Evolutionary conservation across 2,888 invertebrate genomes (phyloP).

Genomic region (Ornithoptera priamus): DNA sequence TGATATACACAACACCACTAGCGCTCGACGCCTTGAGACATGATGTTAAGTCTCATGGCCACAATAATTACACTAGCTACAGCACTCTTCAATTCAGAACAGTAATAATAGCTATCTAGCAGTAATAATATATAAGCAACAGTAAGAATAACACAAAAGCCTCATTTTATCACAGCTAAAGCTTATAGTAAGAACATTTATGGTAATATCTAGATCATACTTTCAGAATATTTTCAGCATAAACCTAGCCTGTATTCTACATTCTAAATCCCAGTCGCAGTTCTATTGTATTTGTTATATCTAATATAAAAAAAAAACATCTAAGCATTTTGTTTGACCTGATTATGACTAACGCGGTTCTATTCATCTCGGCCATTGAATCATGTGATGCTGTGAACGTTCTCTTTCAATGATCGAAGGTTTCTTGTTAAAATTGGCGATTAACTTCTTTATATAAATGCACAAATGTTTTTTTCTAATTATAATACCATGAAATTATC

Average conservation of each 20-base stretch:
- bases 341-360: background rate
- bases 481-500: too few species aligned
- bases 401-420: constrained; percentile 7
- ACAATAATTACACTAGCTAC: too few species aligned
- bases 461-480: too few species aligned
- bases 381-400: constrained; percentile 8
- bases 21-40: too few species aligned
- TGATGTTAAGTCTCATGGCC: too few species aligned
- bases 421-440: constrained; percentile 6
- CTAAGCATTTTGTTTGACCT: constrained; percentile 9
- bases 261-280: background rate
- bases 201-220: background rate
- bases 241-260: background rate
- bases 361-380: constrained; percentile 20
- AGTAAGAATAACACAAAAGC: too few species aligned
- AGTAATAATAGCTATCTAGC: too few species aligned
- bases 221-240: constrained; percentile 6
- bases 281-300: constrained; percentile 14
- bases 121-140: too few species aligned
- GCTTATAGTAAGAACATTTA: background rate
- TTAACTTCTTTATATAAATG: background rate
- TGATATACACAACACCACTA: too few species aligned
- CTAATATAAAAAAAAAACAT: constrained; percentile 9
- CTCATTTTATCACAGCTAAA: too few species aligned
- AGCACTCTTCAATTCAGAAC: too few species aligned